Percentiles rank a stretch among this genome's conserved stretches.
Conservation (phyloP, 2,888 invertebrate species). For the Congeria kusceri region DNA sequence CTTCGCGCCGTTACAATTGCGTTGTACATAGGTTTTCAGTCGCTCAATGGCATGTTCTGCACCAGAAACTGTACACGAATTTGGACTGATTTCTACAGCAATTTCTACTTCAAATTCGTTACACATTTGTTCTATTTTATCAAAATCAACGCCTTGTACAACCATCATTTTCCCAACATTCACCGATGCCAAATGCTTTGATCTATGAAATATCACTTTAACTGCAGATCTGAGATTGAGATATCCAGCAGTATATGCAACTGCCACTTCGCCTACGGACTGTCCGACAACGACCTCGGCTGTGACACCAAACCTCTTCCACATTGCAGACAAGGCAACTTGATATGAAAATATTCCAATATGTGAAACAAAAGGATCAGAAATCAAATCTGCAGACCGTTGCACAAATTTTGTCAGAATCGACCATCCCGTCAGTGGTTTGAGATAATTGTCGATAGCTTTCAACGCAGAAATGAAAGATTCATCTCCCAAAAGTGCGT, state of each 20-base stretch:
- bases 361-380: slow-evolving; percentile 67
- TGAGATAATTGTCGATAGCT: slow-evolving; percentile 46
- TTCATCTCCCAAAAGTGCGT: slow-evolving; percentile 39
- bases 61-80: slow-evolving; percentile 70
- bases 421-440: slow-evolving; percentile 36
- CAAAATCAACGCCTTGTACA: slow-evolving; percentile 49
- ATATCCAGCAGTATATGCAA: slow-evolving; percentile 63
- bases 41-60: slow-evolving; percentile 36
- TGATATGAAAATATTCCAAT: slow-evolving; percentile 74
- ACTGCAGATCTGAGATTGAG: slow-evolving; percentile 67
- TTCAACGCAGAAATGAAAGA: slow-evolving; percentile 52
- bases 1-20: slow-evolving; percentile 8
- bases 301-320: slow-evolving; percentile 62
- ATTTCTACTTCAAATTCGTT: slow-evolving; percentile 42
- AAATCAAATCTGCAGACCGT: slow-evolving; percentile 18
- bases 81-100: slow-evolving; percentile 68
- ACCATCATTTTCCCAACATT: slow-evolving; percentile 69
- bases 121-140: slow-evolving; percentile 49
- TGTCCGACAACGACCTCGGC: slow-evolving; percentile 71
- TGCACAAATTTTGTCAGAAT: slow-evolving; percentile 36
- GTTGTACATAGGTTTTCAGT: slow-evolving; percentile 36
- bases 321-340: slow-evolving; percentile 63
- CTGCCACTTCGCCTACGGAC: slow-evolving; percentile 76
- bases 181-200: slow-evolving; percentile 51
- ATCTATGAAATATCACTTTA: slow-evolving; percentile 67